Evolutionary conservation across 2,797 vertebrate genomes (phyloP).

Genomic region (Crenichthys baileyi): DNA sequence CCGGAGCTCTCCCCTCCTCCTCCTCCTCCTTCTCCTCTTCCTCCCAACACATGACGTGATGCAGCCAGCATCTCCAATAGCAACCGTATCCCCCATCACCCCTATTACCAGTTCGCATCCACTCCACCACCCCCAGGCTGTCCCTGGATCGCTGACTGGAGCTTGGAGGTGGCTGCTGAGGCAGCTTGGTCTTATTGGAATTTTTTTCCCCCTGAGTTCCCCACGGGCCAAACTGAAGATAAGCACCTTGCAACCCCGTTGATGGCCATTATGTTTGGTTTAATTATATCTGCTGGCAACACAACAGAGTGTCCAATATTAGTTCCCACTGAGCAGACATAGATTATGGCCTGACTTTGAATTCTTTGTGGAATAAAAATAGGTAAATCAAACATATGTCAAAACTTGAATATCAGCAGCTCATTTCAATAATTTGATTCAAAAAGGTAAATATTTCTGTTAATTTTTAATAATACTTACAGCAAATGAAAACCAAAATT

Average conservation of each 20-base stretch:
- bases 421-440: not conserved
- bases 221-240: constrained; percentile 60
- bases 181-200: constrained; percentile 42
- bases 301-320: constrained; percentile 34
- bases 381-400: not conserved
- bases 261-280: constrained; percentile 62
- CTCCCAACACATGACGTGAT: constrained; percentile 76
- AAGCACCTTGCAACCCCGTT: constrained; percentile 68
- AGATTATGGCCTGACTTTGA: not conserved
- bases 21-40: constrained; percentile 33
- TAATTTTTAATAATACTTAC: not conserved
- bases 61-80: constrained; percentile 79
- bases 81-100: constrained; percentile 77
- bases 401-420: not conserved
- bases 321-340: constrained; percentile 38
- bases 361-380: constrained; percentile 5
- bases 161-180: constrained; percentile 54
- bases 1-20: constrained; percentile 43
- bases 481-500: not conserved
- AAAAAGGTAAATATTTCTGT: not conserved
- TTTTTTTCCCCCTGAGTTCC: constrained; percentile 26
- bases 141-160: constrained; percentile 63
- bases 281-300: constrained; percentile 70
- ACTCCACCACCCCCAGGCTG: constrained; percentile 32
- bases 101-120: constrained; percentile 50